Evolutionary conservation across 2,888 invertebrate species (phyloP).

Genomic region (Plagiodera versicolora): DNA sequence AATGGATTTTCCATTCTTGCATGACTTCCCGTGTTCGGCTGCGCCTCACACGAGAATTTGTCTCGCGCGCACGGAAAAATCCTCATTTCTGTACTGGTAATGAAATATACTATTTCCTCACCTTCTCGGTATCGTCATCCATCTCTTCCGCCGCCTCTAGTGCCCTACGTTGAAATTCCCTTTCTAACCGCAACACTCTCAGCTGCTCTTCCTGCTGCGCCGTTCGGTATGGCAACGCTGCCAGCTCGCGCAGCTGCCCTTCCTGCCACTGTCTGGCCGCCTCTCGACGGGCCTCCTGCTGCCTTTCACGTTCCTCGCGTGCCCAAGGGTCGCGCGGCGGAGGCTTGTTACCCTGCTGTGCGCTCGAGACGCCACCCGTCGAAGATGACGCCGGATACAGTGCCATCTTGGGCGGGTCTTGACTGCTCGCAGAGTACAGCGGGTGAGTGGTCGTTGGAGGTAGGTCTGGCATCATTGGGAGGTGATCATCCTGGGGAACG

Average conservation of each 20-base stretch:
- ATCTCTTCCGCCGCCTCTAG: conserved; percentile 75
- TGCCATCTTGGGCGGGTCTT: conserved; percentile 74
- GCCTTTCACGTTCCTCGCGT: conserved; percentile 84
- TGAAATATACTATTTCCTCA: conserved; percentile 42
- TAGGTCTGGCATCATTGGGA: conserved; percentile 60
- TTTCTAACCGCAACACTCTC: conserved; percentile 85
- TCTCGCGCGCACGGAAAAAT: too few species aligned
- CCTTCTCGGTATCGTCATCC: conserved; percentile 69
- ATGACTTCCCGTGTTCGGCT: too few species aligned
- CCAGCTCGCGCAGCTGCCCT: conserved; percentile 81
- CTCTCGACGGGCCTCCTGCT: conserved; percentile 71
- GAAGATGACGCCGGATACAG: conserved; percentile 66
- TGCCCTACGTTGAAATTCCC: conserved; percentile 91
- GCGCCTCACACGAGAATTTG: too few species aligned
- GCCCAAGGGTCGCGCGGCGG: conserved; percentile 83
- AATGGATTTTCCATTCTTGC: too few species aligned
- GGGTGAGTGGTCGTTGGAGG: conserved; percentile 75
- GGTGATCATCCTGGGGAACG: conserved; percentile 29
- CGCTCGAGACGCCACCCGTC: too few species aligned
- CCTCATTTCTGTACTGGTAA: too few species aligned
- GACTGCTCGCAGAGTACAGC: conserved; percentile 71
- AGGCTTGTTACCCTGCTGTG: conserved; percentile 45
- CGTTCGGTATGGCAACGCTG: conserved; percentile 68
- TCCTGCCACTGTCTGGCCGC: conserved; percentile 81
- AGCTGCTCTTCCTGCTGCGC: conserved; percentile 86